Conservation (phyloP, 2,113 vertebrate species). For the Protobothrops mucrosquamatus region DNA sequence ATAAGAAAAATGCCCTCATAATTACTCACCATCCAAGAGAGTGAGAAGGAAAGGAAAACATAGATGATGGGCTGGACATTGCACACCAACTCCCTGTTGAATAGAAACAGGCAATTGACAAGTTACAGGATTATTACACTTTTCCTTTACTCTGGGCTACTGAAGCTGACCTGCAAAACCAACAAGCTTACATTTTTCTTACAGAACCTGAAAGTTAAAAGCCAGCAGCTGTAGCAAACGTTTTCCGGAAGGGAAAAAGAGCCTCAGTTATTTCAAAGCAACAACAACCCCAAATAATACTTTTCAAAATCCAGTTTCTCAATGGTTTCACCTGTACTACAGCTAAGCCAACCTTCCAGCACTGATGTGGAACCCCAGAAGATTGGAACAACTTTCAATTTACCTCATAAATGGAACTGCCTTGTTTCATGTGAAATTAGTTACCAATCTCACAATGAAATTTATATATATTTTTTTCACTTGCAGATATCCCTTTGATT, state of each 20-base stretch:
- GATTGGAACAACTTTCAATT: background rate
- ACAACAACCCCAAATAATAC: background rate
- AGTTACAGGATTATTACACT: background rate
- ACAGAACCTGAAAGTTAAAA: background rate
- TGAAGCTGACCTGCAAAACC: background rate
- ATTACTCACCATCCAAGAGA: background rate
- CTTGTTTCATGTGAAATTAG: background rate
- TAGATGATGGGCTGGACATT: background rate
- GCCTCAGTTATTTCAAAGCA: background rate
- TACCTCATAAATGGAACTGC: background rate
- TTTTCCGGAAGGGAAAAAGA: background rate
- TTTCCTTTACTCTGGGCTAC: background rate
- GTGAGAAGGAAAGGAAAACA: background rate
- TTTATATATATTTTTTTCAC: background rate
- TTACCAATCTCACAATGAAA: background rate
- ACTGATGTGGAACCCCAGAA: background rate
- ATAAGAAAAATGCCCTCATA: background rate
- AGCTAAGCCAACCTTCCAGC: background rate
- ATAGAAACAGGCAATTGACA: background rate
- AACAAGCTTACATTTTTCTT: background rate
- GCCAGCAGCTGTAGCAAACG: background rate
- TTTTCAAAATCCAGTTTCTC: background rate
- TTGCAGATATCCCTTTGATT: background rate
- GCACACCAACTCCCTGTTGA: background rate
- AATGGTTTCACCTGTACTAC: background rate